These are phyloP conservation scores for Grallaria varia DNA, from an alignment of 2,113 vertebrate genomes.

Conservation along the genomic window DNA sequence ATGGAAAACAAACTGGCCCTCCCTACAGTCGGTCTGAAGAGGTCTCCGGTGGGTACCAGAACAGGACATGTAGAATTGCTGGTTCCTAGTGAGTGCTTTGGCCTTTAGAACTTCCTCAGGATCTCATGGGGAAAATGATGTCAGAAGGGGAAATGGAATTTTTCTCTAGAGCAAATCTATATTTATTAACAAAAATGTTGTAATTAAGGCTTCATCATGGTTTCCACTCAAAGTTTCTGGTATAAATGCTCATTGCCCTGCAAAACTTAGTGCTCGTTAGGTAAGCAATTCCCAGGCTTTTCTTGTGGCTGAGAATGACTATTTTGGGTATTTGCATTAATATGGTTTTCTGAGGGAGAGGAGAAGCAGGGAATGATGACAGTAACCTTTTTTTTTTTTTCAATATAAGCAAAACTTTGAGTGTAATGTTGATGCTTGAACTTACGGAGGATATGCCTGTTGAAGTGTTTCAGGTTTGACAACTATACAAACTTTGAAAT, in stretches of 20 bases:
- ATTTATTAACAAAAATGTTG: slow-evolving; percentile 51
- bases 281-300: slow-evolving; percentile 56
- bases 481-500: not conserved
- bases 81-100: slow-evolving; percentile 22
- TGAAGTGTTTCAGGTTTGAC: not conserved
- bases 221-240: slow-evolving; percentile 41
- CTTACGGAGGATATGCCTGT: not conserved
- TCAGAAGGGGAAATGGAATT: slow-evolving; percentile 37
- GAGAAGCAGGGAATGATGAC: not conserved
- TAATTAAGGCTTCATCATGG: slow-evolving; percentile 47
- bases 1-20: not conserved
- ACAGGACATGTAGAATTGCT: not conserved
- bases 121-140: slow-evolving; percentile 20
- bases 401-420: not conserved
- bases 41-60: not conserved
- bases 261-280: not conserved
- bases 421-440: not conserved
- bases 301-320: not conserved
- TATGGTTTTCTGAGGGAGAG: not conserved
- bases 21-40: not conserved
- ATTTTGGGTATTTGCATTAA: not conserved
- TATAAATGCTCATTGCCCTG: not conserved
- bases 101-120: slow-evolving; percentile 34
- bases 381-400: not conserved
- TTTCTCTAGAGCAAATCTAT: slow-evolving; percentile 46